A percentile compares a stretch with the other conserved stretches of the same genome.
phyloP scores from a whole-genome alignment of 2,888 invertebrate genomes.

The Petrolisthes manimaculis region DNA sequence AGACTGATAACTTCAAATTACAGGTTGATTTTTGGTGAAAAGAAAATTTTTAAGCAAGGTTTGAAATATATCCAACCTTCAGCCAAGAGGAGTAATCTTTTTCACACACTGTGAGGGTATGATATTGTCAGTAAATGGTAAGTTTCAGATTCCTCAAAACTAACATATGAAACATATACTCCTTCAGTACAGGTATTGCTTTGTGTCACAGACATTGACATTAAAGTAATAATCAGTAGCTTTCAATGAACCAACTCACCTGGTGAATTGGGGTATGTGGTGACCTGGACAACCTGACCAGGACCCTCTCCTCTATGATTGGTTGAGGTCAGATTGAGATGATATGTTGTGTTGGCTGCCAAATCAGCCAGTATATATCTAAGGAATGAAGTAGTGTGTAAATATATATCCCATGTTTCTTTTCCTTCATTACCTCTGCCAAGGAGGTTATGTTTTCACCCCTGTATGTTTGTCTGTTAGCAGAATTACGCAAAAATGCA shows the following conservation, averaged over 20 bases:
- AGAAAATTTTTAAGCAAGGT: too few relatives aligned
- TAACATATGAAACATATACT: neutral
- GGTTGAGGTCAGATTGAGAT: conserved; percentile 83
- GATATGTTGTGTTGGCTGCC: conserved; percentile 80
- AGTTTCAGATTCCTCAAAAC: neutral
- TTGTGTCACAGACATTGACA: neutral
- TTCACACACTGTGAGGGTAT: too few relatives aligned
- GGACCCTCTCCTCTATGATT: conserved; percentile 87
- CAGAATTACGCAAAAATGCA: too few relatives aligned
- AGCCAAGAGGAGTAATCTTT: too few relatives aligned
- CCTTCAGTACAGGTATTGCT: neutral
- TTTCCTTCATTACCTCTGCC: too few relatives aligned
- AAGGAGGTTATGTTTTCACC: too few relatives aligned
- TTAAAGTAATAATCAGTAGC: neutral
- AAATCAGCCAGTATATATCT: conserved; percentile 85
- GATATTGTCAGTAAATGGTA: too few relatives aligned
- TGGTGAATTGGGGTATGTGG: conserved; percentile 78
- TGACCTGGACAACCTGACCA: conserved; percentile 76
- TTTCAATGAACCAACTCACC: conserved; percentile 72
- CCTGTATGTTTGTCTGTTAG: too few relatives aligned
- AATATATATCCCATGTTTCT: neutral
- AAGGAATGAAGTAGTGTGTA: neutral
- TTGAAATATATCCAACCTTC: too few relatives aligned
- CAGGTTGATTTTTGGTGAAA: too few relatives aligned
- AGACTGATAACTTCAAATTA: too few relatives aligned